Evolutionary conservation across 2,113 vertebrate species (phyloP), one percentile per base, ranked within the genome.

Genomic region (Bagarius yarrelli): DNA sequence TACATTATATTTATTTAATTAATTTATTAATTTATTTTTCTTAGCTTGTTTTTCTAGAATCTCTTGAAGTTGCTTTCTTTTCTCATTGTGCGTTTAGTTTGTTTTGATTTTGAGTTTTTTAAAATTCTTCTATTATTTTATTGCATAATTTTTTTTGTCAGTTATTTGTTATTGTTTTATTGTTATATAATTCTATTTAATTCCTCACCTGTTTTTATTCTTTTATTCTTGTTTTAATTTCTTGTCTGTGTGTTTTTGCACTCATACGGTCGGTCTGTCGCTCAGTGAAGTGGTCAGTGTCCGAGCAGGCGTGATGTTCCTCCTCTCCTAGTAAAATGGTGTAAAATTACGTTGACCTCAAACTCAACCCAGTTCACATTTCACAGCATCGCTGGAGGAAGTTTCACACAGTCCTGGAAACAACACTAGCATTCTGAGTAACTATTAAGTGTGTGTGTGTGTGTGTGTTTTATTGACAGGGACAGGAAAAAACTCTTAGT

Each of bases 331-430:
- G 85, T 85, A 83, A 85, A 84, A 36, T 82, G 86, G 89, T 91
- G 92, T 94, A 92, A 88, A 88, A 91, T 94, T 94, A 91, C 93
- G 81, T 88, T 93, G 93, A 94, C 94, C 93, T 88, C 36, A 64
- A 83, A 74, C 92, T 94, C 92, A 94, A 91, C 92, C 87, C 83
- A 80, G 88, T 88, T 76, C 25, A 19, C 34, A 72, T 78, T 53
- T 19, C 64, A 18, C 63, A 44, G 27, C 25, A 61, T 59, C 60
- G 59, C 57, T 16, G 61, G 61, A 66, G 74, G 21, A 61, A 25
- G 27, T 44, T 56, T 66, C 25, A 59, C 52, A 32, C 36, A 13
- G 34, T 44, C 53, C 69, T 60, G 59, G 75, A 66, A 74, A 61
- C 13, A 47, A 74, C 78, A 47, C 63, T 34, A 57, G 18, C 47